Base-by-base conservation (phyloP, 2,797 vertebrate genomes). In the Enteromius argenteus region DNA sequence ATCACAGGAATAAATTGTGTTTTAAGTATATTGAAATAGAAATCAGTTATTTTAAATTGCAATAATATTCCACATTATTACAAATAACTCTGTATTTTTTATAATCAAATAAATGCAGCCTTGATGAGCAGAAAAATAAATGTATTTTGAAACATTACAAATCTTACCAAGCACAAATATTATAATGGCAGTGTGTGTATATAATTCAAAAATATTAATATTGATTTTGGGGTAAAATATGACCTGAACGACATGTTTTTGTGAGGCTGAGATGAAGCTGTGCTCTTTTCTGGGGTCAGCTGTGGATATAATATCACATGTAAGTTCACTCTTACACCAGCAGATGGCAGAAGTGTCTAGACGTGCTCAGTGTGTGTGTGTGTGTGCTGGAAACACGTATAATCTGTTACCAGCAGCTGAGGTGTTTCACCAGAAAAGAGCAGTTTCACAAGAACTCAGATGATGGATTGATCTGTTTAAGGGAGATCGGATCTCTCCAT, bases 321-420 rank as follows among this genome's bases (percentile, higher is more conserved):
- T 30, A 19, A 30, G 89, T 37, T 11, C 69, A 71, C 21, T 5
- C 37, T 73, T 0, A 0, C 8, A 85, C 90, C 94, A 93, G 90
- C 91, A 92, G 94, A 89, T 92, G 93, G 81, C 84, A 90, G 5
- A 1, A 86, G 35, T 13, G 51, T 30, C 8, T 7, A 30, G 68
- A 71, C 0, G 0, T 30, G 10, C 37, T 17, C 53, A 13, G 42
- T 44, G 42, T 46, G 69, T 49, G 39, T 46, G 69, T 49, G 23
- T 11, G 46, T 14, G 15, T 32, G 37, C 11, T 58, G 49, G 44
- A 77, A 42, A 44, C n/a, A 30, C 74, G 1, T 79, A 9, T 37
- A 35, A 69, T 67, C 68, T 64, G 9, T 21, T 27, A 21, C n/a
- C 76, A 84, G 30, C 58, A 67, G 53, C 80, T 23, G 53, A 81